phyloP scores from a whole-genome alignment of 1,140 invertebrate species.

The Littorina saxatilis region DNA sequence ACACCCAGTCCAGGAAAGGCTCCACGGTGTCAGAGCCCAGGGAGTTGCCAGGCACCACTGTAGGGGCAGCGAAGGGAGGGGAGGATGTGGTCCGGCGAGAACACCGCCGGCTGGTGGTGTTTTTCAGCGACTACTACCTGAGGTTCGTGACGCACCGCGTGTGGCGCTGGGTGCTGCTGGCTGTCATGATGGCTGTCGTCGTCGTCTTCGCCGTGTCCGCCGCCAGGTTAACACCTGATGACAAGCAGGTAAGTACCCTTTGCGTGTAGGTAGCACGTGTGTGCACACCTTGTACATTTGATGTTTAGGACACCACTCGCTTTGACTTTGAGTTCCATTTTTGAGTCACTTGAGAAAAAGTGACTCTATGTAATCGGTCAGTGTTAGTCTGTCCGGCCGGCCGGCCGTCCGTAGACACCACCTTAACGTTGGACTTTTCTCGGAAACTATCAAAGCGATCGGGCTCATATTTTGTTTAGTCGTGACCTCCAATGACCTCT shows the following conservation, averaged over 20 bases:
- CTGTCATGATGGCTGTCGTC: constrained; percentile 37
- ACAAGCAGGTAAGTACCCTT: constrained; percentile 51
- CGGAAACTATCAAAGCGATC: too few relatives aligned
- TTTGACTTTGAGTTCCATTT: too few relatives aligned
- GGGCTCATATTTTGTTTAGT: too few relatives aligned
- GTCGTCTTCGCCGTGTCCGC: constrained; percentile 46
- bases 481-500: too few relatives aligned
- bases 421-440: too few relatives aligned
- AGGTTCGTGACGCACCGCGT: constrained; percentile 51
- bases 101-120: constrained; percentile 38
- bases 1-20: background rate
- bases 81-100: background rate
- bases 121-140: constrained; percentile 53
- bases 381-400: too few relatives aligned
- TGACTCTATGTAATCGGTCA: too few relatives aligned
- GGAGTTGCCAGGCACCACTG: background rate
- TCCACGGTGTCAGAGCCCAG: background rate
- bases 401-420: background rate
- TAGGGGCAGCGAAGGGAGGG: background rate
- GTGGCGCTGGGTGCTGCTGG: constrained; percentile 50
- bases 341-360: too few relatives aligned
- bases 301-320: too few relatives aligned
- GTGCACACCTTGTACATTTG: too few relatives aligned
- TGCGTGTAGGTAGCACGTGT: too few relatives aligned
- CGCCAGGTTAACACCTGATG: constrained; percentile 50